Base-by-base conservation (phyloP, 2,113 vertebrate genomes). In the Elephantulus edwardii region DNA sequence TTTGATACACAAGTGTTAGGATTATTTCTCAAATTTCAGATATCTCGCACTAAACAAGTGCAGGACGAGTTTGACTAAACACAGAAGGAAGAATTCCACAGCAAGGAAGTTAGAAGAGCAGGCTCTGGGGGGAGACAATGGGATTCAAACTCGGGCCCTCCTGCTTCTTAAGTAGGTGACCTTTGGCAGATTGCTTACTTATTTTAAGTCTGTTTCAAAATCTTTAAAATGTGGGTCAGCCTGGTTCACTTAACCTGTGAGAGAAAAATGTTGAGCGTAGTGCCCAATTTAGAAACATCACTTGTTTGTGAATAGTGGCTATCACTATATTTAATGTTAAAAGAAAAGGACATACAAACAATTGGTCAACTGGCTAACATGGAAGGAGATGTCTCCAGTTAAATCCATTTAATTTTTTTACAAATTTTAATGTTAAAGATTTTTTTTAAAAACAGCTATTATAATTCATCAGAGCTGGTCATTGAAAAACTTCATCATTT, bases 391-490 rank as follows among this genome's bases (percentile, higher is more conserved):
- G 24, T 77, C 38, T 76, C 54, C 62, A 54, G 10, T 13, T 35
- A 20, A 2, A 35, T 24, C 42, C 1, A 38, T 56, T 62, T 76
- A 24, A 16, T 48, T 54, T 42, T n/a, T 76, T 85, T 24, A 33
- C 33, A 30, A 66, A 46, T 84, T 86, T 75, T 22, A 62, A 5
- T 90, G 42, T 33, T 76, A 56, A 80, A 30, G 40, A 50, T 84
- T 74, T 54, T 30, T 33, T 26, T 28, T 28, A 72, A n/a, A n/a
- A n/a, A n/a, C n/a, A 85, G 58, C 58, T 26, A 56, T n/a, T 83
- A 46, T 77, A 19, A 72, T 72, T 92, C 26, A 87, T 80, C 52
- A 90, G 68, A 91, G 77, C 62, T 86, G 10, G 10, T 72, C 40
- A 68, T 17, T 90, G 46, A 62, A 90, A 83, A 24, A 42, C n/a